Evolutionary conservation across 2,797 vertebrate species (phyloP).

Genomic region (Mus minutoides): DNA sequence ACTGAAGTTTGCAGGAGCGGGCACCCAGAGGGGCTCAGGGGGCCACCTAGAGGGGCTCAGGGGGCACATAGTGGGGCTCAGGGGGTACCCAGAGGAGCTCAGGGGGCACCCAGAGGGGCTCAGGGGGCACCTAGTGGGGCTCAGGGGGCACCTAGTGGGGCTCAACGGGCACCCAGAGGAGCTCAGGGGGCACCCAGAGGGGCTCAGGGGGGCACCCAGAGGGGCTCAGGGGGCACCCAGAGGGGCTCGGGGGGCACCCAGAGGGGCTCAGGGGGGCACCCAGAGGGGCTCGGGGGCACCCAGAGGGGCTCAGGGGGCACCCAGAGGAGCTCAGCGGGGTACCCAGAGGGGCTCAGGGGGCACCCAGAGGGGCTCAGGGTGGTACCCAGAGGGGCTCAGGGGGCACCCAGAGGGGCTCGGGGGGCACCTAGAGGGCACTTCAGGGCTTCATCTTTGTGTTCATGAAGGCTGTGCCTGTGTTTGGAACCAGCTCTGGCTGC

Average conservation of each 20-base stretch:
- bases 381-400: rapidly evolving
- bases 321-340: not conserved
- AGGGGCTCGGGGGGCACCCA: not conserved
- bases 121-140: too few relatives aligned
- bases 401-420: too few relatives aligned
- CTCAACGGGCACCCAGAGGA: not conserved
- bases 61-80: not conserved
- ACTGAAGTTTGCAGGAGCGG: not conserved
- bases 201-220: not conserved
- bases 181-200: not conserved
- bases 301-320: too few relatives aligned
- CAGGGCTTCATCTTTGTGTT: not conserved
- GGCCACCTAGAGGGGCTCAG: rapidly evolving
- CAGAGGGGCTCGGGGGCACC: not conserved
- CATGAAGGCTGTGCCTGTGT: not conserved
- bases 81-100: not conserved
- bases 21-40: not conserved
- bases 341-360: too few relatives aligned
- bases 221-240: not conserved
- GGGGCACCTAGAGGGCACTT: not conserved
- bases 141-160: not conserved
- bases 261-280: not conserved
- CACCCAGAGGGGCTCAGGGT: too few relatives aligned
- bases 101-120: not conserved
- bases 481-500: not conserved